Evolutionary conservation across 2,113 vertebrate genomes (phyloP), one percentile per base, ranked within the genome.

Genomic region (Pachyramphus minor): DNA sequence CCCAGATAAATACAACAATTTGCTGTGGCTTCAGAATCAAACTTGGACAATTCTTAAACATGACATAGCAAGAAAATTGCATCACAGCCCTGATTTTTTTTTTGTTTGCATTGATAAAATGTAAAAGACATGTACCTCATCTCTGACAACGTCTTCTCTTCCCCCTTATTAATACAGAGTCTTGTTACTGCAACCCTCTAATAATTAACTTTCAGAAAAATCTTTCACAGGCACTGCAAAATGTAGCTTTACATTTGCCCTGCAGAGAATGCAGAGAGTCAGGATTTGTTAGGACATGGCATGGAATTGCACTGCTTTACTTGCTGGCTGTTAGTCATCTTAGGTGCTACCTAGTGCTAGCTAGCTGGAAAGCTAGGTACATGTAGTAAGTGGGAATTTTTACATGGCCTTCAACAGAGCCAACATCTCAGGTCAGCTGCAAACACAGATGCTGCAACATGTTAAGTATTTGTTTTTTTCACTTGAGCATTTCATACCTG

Each of bases 41-140:
- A 93, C 47, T 45, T 83, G 55, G 92, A 76, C 17, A 14, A 60
- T 73, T 91, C 89, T 96, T 81, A 89, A 91, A 71, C 64, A 50
- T 17, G 49, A 30, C 39, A 20, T n/a, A 75, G 64, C 64, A 67
- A 66, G 72, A 89, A 94, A 94, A 87, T 5, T 31, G 39, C 80
- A 63, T 72, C 11, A 39, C 35, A 44, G 27, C 47, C 58, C 27
- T 85, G 16, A 59, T 11, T n/a, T 4, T 9, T 56, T 47, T 87
- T 85, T 74, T 3, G 25, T 76, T 68, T 83, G 14, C 37, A 83
- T 5, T 66, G 18, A 37, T 69, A 67, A 87, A 42, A 75, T 35
- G 3, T 44, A 31, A 7, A 75, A 86, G 84, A 87, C 10, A 17
- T 27, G 4, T 13, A 58, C 5, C 27, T 10, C 31, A 39, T 11